Evolutionary conservation across 2,113 vertebrate species (phyloP), one percentile per base, ranked within the genome.

Genomic region (Oxyura jamaicensis): DNA sequence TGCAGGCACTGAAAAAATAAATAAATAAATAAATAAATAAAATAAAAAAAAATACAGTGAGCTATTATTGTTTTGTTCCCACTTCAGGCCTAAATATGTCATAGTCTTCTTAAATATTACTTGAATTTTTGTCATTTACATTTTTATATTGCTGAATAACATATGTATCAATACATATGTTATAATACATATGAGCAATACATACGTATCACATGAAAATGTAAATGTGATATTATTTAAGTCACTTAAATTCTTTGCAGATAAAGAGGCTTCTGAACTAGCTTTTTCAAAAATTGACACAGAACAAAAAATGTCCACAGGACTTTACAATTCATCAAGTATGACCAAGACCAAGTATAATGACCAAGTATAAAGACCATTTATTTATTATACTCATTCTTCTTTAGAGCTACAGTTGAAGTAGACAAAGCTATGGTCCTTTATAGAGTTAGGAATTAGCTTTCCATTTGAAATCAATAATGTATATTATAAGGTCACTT

Each of bases 381-480:
- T 78, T 75, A 53, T 75, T 89, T 91, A 53, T 48, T 60, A 5
- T 65, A 13, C 25, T 87, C 62, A 53, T 7, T 72, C 33, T 76
- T 91, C 42, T 68, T 78, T 94, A 28, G 12, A 86, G 16, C 9
- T 25, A 50, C 29, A 48, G 29, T 52, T 48, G 26, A 25, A 52
- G 33, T 31, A 78, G 36, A 66, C 31, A 72, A 35, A 78, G 75
- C 66, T 68, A 20, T 0, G 0, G 35, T 72, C 6, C 26, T 89
- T 77, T 82, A 66, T 52, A 58, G 48, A 71, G 66, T 66, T 88
- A 76, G 50, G 78, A 92, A 87, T 94, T 80, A 91, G 17, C 74
- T 92, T 96, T 87, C 71, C 66, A 58, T 91, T 76, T 92, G 66
- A 92, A 93, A 95, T 96, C 93, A 79, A 69, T 95, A 91, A 31